These are phyloP conservation scores for Bombus cullumanus DNA, from an alignment of 1,140 invertebrate genomes.

Conservation along the genomic window DNA sequence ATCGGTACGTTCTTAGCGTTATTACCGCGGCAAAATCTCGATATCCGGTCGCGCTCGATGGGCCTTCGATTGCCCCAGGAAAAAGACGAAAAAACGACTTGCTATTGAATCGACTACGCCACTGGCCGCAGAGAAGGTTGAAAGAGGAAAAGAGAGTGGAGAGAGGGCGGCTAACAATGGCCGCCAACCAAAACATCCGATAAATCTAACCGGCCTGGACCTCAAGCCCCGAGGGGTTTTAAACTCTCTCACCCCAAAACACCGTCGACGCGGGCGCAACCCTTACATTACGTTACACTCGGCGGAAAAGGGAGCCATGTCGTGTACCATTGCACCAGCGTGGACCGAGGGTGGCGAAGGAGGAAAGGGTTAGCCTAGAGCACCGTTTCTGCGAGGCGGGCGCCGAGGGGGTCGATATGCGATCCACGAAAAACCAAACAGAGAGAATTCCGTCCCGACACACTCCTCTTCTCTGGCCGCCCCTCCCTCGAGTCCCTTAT, in stretches of 20 bases:
- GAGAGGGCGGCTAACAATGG: conserved; percentile 80
- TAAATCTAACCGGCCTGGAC: conserved; percentile 83
- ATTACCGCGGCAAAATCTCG: not conserved
- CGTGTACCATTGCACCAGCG: conserved; percentile 71
- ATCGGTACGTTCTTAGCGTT: conserved; percentile 5
- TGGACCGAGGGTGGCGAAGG: conserved; percentile 55
- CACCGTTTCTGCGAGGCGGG: conserved; percentile 31
- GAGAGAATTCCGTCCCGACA: conserved; percentile 69
- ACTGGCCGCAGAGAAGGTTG: conserved; percentile 62
- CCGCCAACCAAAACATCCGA: conserved; percentile 84
- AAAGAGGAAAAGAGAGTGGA: conserved; percentile 69
- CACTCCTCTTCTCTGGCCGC: conserved; percentile 33
- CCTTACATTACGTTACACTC: conserved; percentile 81
- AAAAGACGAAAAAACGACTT: conserved; percentile 45
- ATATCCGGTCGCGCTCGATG: not conserved
- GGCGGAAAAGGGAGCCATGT: conserved; percentile 74
- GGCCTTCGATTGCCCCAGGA: not conserved
- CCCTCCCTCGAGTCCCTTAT: conserved; percentile 41
- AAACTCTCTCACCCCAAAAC: conserved; percentile 78
- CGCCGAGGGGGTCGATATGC: conserved; percentile 68
- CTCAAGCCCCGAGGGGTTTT: conserved; percentile 82
- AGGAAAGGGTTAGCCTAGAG: conserved; percentile 50
- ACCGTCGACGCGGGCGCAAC: conserved; percentile 77
- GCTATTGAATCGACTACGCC: conserved; percentile 61
- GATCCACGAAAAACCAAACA: conserved; percentile 79